Evolutionary conservation across 2,888 invertebrate species (phyloP).

Genomic region (Parnassius orleans): DNA sequence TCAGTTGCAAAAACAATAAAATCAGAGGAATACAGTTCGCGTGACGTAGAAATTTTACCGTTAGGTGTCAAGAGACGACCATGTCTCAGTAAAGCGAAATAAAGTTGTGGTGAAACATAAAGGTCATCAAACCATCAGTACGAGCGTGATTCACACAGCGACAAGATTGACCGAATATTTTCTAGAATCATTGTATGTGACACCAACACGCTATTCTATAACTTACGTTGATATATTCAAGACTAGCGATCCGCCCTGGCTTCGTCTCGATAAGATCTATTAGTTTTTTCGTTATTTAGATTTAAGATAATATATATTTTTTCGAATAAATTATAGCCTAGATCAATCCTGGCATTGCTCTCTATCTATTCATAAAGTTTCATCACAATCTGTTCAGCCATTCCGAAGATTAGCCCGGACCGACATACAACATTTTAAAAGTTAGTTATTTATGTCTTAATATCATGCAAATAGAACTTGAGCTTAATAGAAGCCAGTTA

Average conservation of each 20-base stretch:
- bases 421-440: too few species aligned
- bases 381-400: too few species aligned
- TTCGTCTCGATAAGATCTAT: too few species aligned
- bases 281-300: too few species aligned
- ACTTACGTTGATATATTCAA: not conserved
- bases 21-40: constrained; percentile 45
- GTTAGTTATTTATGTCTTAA: too few species aligned
- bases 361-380: too few species aligned
- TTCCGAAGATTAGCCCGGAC: too few species aligned
- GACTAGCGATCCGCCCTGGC: not conserved
- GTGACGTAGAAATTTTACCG: constrained; percentile 46
- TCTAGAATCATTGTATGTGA: constrained; percentile 1
- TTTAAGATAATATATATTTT: too few species aligned
- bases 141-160: constrained; percentile 48
- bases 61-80: constrained; percentile 55
- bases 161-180: not conserved
- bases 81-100: constrained; percentile 47
- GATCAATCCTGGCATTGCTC: too few species aligned
- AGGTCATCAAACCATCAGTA: constrained; percentile 65
- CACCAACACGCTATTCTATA: not conserved
- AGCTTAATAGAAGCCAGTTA: too few species aligned
- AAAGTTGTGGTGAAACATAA: constrained; percentile 31
- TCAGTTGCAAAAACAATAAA: constrained; percentile 5
- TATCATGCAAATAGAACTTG: too few species aligned
- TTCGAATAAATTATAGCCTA: too few species aligned